A percentile compares a stretch with the other conserved stretches of the same genome.
These are phyloP conservation scores for Rhadinocentrus ornatus DNA, from an alignment of 2,797 vertebrate genomes.

Conservation along the genomic window DNA sequence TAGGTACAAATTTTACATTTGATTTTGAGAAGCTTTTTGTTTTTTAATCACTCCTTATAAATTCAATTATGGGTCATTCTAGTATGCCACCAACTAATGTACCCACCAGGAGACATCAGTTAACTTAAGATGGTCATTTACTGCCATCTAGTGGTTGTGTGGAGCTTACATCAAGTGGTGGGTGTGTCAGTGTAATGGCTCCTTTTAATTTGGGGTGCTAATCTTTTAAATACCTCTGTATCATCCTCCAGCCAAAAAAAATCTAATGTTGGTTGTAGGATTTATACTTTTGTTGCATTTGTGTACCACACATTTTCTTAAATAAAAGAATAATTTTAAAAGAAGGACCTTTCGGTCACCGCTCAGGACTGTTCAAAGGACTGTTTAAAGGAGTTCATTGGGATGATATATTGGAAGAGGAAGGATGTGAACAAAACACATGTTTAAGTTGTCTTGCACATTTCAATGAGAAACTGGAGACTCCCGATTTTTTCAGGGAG, in stretches of 20 bases:
- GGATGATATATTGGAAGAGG: slow-evolving; percentile 34
- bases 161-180: slow-evolving; percentile 9
- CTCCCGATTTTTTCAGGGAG: slow-evolving; percentile 53
- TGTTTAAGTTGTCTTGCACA: slow-evolving; percentile 20
- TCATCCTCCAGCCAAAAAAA: not conserved
- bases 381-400: slow-evolving; percentile 16
- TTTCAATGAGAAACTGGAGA: slow-evolving; percentile 53
- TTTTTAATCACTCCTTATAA: slow-evolving; percentile 31
- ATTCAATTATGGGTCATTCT: slow-evolving; percentile 26
- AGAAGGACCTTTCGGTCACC: not conserved
- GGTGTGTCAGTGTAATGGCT: slow-evolving; percentile 48
- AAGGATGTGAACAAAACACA: slow-evolving; percentile 37
- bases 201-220: slow-evolving; percentile 4
- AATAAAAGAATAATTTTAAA: not conserved
- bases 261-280: not conserved
- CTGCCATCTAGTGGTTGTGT: slow-evolving; percentile 76
- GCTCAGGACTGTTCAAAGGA: slow-evolving; percentile 2
- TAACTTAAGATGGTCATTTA: slow-evolving; percentile 46
- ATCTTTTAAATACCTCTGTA: slow-evolving; percentile 5
- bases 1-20: slow-evolving; percentile 35
- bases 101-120: not conserved
- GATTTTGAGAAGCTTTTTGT: slow-evolving; percentile 24
- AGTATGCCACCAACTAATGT: not conserved
- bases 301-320: not conserved
- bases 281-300: not conserved